Percentiles rank a stretch among this genome's conserved stretches.
Evolutionary conservation across 2,888 invertebrate species (phyloP).

Genomic region (Catocala fraxini): DNA sequence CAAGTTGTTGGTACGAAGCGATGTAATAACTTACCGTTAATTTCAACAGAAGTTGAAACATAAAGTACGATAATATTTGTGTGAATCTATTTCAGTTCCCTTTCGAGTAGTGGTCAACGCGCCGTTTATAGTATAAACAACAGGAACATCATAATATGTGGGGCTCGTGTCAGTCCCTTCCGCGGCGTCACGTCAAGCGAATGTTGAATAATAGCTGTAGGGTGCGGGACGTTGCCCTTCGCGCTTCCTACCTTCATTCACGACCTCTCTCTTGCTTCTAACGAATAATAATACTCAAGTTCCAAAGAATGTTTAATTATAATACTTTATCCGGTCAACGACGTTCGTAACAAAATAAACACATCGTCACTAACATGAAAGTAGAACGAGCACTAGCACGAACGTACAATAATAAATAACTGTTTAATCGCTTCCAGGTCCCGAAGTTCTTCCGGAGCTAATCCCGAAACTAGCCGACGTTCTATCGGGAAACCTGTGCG

Average conservation of each 20-base stretch:
- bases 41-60: conserved; percentile 32
- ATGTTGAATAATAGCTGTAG: conserved; percentile 64
- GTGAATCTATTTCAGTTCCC: conserved; percentile 60
- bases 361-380: conserved; percentile 22
- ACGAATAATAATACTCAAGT: background rate
- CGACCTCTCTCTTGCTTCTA: conserved; percentile 27
- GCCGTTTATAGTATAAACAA: conserved; percentile 64
- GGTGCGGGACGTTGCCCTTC: conserved; percentile 79
- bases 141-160: conserved; percentile 55
- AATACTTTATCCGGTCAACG: conserved; percentile 47
- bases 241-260: conserved; percentile 49
- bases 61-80: conserved; percentile 44
- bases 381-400: conserved; percentile 53
- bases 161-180: conserved; percentile 67
- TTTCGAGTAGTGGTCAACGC: conserved; percentile 65
- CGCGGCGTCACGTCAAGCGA: conserved; percentile 61
- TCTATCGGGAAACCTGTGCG: conserved; percentile 55
- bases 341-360: conserved; percentile 28
- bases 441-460: conserved; percentile 56
- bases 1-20: background rate
- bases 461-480: conserved; percentile 56
- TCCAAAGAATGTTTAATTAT: background rate
- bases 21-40: conserved; percentile 25
- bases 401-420: conserved; percentile 62
- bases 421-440: conserved; percentile 68